Percentiles rank a stretch among this genome's conserved stretches.
Conservation (phyloP, 1,140 invertebrate species). For the Apis dorsata region DNA sequence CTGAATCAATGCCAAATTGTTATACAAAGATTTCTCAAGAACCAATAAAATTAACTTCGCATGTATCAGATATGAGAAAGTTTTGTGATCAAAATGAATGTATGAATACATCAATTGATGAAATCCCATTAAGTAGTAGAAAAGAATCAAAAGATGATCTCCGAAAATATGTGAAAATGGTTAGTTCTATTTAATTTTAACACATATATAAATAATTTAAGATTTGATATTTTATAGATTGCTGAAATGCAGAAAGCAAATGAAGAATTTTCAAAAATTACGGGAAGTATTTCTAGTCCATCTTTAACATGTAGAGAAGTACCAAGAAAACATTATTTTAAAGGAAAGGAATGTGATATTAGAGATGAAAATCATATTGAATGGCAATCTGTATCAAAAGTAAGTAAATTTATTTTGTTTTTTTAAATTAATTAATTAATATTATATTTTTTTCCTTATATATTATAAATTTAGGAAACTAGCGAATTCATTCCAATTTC, state of each 20-base stretch:
- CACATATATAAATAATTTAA: not conserved
- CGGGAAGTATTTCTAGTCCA: constrained; percentile 64
- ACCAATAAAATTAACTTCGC: constrained; percentile 65
- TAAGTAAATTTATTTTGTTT: constrained; percentile 37
- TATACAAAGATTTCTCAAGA: constrained; percentile 62
- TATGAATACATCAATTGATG: constrained; percentile 68
- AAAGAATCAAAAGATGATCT: constrained; percentile 73
- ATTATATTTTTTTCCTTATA: constrained; percentile 40
- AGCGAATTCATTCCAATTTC: constrained; percentile 71
- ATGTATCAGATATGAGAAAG: constrained; percentile 43
- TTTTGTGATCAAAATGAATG: constrained; percentile 69
- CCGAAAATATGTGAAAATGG: constrained; percentile 77
- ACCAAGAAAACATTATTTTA: constrained; percentile 73
- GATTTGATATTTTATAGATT: constrained; percentile 62
- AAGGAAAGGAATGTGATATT: constrained; percentile 72
- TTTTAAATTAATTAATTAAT: not conserved
- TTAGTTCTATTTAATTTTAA: constrained; percentile 35
- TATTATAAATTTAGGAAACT: constrained; percentile 59
- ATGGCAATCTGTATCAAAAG: constrained; percentile 73
- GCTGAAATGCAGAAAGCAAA: constrained; percentile 75
- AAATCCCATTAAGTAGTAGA: constrained; percentile 67
- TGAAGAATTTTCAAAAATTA: constrained; percentile 64
- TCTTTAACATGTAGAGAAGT: constrained; percentile 71
- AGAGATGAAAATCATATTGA: constrained; percentile 71
- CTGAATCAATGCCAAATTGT: constrained; percentile 67